A percentile compares a stretch with the other conserved stretches of the same genome.
Conservation (phyloP, 2,888 invertebrate species). For the Diadegma fenestrale region DNA sequence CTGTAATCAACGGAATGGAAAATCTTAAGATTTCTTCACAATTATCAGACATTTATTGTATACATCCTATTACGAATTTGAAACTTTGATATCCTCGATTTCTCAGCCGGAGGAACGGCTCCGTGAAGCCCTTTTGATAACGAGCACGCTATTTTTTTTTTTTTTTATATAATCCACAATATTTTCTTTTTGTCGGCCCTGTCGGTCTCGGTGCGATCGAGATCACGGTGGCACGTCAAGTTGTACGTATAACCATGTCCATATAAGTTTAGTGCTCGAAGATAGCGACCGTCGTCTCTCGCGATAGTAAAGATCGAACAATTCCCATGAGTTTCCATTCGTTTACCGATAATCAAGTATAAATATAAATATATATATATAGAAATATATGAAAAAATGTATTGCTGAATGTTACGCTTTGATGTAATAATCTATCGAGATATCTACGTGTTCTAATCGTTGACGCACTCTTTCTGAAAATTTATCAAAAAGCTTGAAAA, state of each 20-base stretch:
- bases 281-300: constrained; percentile 6
- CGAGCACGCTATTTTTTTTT: constrained; percentile 8
- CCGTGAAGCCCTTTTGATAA: background rate
- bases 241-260: background rate
- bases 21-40: background rate
- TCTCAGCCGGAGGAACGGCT: background rate
- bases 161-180: background rate
- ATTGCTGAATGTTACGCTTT: constrained; percentile 83
- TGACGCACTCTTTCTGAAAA: constrained; percentile 68
- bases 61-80: background rate
- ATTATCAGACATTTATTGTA: background rate
- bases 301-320: background rate
- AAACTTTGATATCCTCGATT: background rate
- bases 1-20: background rate
- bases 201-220: constrained; percentile 22
- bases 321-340: constrained; percentile 1
- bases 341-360: constrained; percentile 49
- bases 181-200: background rate
- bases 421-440: constrained; percentile 76
- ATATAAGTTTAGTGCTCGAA: background rate
- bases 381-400: constrained; percentile 75
- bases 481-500: constrained; percentile 53
- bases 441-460: constrained; percentile 76
- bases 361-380: constrained; percentile 40
- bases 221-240: constrained; percentile 6